These are phyloP conservation scores for Typhlichthys subterraneus DNA, from an alignment of 2,797 vertebrate species.

Conservation along the genomic window DNA sequence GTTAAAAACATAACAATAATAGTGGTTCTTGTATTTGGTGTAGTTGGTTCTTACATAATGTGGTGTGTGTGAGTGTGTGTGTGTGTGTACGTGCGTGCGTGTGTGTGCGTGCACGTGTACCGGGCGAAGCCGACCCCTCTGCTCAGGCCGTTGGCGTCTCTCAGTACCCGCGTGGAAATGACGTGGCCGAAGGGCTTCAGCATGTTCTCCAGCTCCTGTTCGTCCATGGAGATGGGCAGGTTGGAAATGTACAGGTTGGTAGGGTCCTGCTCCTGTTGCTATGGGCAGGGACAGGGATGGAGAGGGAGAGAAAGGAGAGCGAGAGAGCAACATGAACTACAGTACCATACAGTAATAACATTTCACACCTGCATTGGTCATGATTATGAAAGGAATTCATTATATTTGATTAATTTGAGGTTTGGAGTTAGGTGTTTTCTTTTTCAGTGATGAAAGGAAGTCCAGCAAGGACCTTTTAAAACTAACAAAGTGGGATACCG, in stretches of 20 bases:
- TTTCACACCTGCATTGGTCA: too few species aligned
- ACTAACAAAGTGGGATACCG: too few species aligned
- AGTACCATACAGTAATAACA: too few species aligned
- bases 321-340: too few species aligned
- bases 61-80: neutral
- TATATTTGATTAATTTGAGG: too few species aligned
- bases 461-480: too few species aligned
- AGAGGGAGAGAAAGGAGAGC: neutral
- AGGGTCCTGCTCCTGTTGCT: constrained; percentile 99
- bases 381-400: too few species aligned
- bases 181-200: constrained; percentile 97
- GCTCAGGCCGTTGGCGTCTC: constrained; percentile 95
- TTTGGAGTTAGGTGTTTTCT: too few species aligned
- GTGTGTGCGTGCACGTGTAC: constrained; percentile 58
- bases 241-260: constrained; percentile 99
- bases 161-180: constrained; percentile 96
- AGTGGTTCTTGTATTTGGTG: neutral
- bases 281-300: constrained; percentile 24
- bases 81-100: neutral
- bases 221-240: constrained; percentile 96
- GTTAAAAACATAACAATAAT: too few species aligned
- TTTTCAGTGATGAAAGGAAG: too few species aligned
- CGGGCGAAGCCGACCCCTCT: constrained; percentile 97
- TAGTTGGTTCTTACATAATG: neutral
- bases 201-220: constrained; percentile 98